Evolutionary conservation across 1,140 invertebrate genomes (phyloP), one percentile per base, ranked within the genome.

Genomic region (Heliconius melpomene): DNA sequence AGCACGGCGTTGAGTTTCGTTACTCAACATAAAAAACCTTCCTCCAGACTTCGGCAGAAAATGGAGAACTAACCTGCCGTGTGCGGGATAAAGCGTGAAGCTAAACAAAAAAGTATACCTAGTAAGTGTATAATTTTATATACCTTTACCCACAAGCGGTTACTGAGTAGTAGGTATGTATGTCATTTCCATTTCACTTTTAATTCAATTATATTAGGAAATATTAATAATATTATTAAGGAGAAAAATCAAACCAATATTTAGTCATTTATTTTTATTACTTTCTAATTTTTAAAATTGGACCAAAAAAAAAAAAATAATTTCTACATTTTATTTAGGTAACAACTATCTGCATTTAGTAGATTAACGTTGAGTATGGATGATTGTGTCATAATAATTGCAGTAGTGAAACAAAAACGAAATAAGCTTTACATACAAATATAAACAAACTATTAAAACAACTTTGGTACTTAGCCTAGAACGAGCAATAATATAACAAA

Each of bases 231-330:
- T 52, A 52, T 52, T 52, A 52, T 26, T 26, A 13, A 11, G 23
- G n/a, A 26, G 52, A 38, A 70, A 20, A 79, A 75, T 66, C 32
- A 70, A 9, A 79, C 70, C 16, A 54, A 23, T 36, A 20, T 74
- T 26, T 70, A 23, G 23, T 80, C 23, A 80, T 26, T 66, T 52
- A 80, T 74, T 80, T 78, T 80, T 80, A 80, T 77, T 80, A 77
- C 29, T 71, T 80, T 73, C 75, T 80, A 80, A 32, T 60, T 20
- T 29, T 77, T 73, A 66, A 78, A 74, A 46, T 78, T 75, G 75
- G 76, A 75, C 54, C 52, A 66, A 40, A 81, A 81, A 54, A 71
- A 52, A 81, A 81, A 71, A 7, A 7, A n/a, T n/a, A 32, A 29
- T 5, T 75, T 60, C 70, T 72, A 72, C 23, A 52, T 32, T 66